Conservation (phyloP, 2,797 vertebrate genomes). For the Poecilia velifera region DNA sequence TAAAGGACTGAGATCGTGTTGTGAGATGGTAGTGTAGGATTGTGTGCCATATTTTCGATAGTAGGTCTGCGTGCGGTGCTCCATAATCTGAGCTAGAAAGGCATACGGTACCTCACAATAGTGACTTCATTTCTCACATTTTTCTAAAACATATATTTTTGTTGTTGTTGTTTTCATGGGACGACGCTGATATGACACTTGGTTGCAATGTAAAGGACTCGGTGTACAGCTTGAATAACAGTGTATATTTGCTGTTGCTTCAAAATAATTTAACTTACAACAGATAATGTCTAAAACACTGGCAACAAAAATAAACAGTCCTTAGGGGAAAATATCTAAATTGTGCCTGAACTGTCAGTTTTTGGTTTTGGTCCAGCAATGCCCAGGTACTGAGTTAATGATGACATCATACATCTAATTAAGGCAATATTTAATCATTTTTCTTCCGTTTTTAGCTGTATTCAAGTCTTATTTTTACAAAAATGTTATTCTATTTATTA, state of each 20-base stretch:
- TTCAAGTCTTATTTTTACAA: no score
- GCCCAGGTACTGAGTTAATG: background rate
- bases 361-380: background rate
- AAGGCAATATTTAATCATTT: no score
- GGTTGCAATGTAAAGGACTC: background rate
- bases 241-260: background rate
- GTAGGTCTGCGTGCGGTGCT: background rate
- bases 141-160: background rate
- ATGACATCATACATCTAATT: background rate
- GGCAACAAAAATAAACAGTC: background rate
- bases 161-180: background rate
- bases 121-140: background rate
- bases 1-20: slow-evolving; percentile 2
- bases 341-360: background rate
- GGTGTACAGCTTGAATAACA: background rate
- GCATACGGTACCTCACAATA: background rate
- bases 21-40: background rate
- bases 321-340: background rate
- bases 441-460: no score
- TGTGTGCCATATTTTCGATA: background rate
- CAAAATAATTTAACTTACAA: background rate
- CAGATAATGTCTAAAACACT: background rate
- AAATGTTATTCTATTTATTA: no score
- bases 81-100: background rate
- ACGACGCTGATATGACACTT: background rate